phyloP scores from a whole-genome alignment of 2,113 vertebrate genomes.

The Cephalopholis sonnerati region DNA sequence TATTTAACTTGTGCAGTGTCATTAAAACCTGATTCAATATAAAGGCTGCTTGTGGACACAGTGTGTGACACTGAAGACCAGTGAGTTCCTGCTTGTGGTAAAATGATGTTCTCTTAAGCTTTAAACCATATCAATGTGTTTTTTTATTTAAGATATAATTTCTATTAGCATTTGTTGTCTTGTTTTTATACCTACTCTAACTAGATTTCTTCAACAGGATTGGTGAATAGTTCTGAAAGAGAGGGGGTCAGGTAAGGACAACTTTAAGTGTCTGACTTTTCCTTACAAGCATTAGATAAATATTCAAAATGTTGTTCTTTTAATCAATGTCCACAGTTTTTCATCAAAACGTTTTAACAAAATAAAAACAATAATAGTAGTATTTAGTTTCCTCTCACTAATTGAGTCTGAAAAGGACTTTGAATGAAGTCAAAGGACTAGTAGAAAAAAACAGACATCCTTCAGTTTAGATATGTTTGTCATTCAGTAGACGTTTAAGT shows the following conservation, averaged over 20 bases:
- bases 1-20: conserved; percentile 11
- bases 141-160: neutral
- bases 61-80: neutral
- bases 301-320: neutral
- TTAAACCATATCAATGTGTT: neutral
- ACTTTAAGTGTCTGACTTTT: neutral
- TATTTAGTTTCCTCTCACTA: neutral
- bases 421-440: neutral
- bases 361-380: neutral
- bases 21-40: conserved; percentile 5
- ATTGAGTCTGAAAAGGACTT: neutral
- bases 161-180: neutral
- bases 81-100: neutral
- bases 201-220: neutral
- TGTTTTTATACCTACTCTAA: neutral
- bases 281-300: neutral
- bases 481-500: neutral
- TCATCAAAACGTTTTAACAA: neutral
- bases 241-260: neutral
- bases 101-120: neutral
- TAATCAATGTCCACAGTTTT: neutral
- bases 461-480: neutral
- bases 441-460: neutral
- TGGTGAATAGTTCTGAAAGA: neutral
- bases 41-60: neutral